These are phyloP conservation scores for Suncus etruscus DNA, from an alignment of 2,113 vertebrate species.

Conservation along the genomic window DNA sequence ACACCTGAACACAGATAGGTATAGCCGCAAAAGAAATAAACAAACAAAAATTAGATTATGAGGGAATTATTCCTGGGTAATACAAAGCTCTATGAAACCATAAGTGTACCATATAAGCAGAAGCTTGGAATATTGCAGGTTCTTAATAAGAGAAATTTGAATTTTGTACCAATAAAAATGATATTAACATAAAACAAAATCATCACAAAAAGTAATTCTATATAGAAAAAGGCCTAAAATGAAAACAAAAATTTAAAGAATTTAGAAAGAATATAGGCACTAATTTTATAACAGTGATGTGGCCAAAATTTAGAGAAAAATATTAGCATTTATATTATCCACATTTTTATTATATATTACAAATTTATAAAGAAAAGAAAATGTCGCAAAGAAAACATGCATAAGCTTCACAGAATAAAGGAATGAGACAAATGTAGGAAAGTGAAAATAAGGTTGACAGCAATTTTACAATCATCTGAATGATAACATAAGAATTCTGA, in stretches of 20 bases:
- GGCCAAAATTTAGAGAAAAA: neutral
- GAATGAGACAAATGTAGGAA: neutral
- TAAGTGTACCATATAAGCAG: neutral
- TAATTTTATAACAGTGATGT: neutral
- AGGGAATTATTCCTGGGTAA: neutral
- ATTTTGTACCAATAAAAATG: neutral
- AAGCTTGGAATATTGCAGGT: neutral
- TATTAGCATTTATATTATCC: neutral
- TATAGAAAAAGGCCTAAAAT: neutral
- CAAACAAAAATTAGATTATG: neutral
- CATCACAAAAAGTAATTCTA: neutral
- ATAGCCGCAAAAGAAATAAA: too few species aligned
- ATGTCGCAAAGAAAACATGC: neutral
- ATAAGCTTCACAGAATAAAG: neutral
- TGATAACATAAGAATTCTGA: neutral
- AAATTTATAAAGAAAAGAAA: neutral
- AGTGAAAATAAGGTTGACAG: neutral
- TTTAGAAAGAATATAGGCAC: neutral
- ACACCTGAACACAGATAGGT: too few species aligned
- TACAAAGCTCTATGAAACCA: neutral
- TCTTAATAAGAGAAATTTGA: neutral
- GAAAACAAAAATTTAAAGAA: neutral
- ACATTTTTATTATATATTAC: neutral
- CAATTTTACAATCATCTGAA: neutral
- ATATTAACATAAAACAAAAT: too few species aligned